These are phyloP conservation scores for Xyliphius kryptos DNA, from an alignment of 2,113 vertebrate species.

Conservation along the genomic window DNA sequence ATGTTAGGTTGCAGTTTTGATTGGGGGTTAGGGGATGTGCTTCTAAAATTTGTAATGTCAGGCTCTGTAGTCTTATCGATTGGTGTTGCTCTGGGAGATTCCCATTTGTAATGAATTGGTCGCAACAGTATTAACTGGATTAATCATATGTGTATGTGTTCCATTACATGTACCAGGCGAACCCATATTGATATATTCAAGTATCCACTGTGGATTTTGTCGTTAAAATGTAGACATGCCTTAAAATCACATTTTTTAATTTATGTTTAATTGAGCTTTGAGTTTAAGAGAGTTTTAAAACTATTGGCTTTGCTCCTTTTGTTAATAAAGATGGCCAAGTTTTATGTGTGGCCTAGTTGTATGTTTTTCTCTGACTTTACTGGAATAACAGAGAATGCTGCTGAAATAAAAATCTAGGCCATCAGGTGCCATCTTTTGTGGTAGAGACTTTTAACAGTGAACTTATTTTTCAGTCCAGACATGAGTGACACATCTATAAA, in stretches of 20 bases:
- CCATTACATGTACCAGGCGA: conserved; percentile 20
- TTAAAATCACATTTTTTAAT: conserved; percentile 63
- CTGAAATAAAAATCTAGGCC: conserved; percentile 29
- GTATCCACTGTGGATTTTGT: conserved; percentile 51
- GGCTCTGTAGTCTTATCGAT: conserved; percentile 2
- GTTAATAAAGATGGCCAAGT: conserved; percentile 70
- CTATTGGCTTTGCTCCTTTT: conserved; percentile 56
- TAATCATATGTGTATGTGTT: conserved; percentile 3
- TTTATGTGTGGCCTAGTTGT: conserved; percentile 61
- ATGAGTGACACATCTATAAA: conserved; percentile 10
- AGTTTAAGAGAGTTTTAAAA: conserved; percentile 49
- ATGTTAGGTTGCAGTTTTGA: conserved; percentile 19
- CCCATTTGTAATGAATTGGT: conserved; percentile 17
- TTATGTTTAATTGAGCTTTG: conserved; percentile 41
- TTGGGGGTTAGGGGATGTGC: conserved; percentile 2
- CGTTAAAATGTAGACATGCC: conserved; percentile 67
- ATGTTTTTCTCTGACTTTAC: conserved; percentile 54
- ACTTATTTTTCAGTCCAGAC: conserved; percentile 6
- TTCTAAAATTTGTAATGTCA: conserved; percentile 13
- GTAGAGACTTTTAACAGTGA: conserved; percentile 1
- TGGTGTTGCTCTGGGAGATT: no score
- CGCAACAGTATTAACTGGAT: conserved; percentile 12
- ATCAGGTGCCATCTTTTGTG: conserved; percentile 11
- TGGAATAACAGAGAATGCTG: conserved; percentile 20
- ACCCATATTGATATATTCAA: conserved; percentile 5